phyloP scores from a whole-genome alignment of 2,113 vertebrate species.

The Fregata magnificens region DNA sequence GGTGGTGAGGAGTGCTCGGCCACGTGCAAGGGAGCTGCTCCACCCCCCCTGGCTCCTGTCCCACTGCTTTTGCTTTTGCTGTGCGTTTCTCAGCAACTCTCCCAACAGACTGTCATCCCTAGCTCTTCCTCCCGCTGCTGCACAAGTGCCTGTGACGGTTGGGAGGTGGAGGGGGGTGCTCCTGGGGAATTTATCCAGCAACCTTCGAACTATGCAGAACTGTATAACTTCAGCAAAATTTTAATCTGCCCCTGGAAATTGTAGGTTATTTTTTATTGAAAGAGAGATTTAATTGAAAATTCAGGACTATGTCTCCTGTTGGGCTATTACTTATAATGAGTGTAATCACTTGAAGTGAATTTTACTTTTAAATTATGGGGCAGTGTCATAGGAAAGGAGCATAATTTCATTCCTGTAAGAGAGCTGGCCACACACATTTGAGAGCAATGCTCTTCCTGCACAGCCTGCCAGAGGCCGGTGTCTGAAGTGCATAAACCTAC shows the following conservation, averaged over 20 bases:
- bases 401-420: neutral
- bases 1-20: accelerated
- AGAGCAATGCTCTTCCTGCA: neutral
- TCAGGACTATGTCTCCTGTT: neutral
- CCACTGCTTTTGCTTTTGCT: neutral
- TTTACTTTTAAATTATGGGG: neutral
- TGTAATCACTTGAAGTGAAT: neutral
- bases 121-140: neutral
- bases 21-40: accelerated
- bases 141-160: neutral
- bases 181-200: neutral
- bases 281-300: neutral
- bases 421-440: neutral
- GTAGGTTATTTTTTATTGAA: neutral
- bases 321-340: neutral
- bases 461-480: neutral
- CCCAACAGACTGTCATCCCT: neutral
- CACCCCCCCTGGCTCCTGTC: neutral
- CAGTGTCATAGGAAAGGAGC: neutral
- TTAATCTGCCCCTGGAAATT: neutral
- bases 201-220: neutral
- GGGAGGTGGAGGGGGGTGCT: neutral
- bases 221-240: neutral
- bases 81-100: neutral
- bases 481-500: neutral